Conservation (phyloP, 2,113 vertebrate genomes). For the Guaruba guarouba region DNA sequence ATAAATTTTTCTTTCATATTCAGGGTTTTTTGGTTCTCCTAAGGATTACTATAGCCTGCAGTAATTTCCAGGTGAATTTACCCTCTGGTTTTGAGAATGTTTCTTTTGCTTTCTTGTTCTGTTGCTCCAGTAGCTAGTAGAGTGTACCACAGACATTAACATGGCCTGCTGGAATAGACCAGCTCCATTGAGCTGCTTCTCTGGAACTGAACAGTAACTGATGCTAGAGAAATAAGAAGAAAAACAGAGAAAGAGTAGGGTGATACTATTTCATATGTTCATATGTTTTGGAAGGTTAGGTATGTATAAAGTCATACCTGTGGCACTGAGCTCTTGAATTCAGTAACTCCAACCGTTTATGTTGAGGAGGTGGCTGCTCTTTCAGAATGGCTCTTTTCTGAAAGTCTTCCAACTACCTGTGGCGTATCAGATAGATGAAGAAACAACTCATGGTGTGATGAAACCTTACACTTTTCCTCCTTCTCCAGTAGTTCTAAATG, state of each 20-base stretch:
- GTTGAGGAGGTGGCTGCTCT: neutral
- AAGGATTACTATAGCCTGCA: neutral
- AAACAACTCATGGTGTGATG: neutral
- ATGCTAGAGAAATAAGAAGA: neutral
- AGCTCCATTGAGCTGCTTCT: neutral
- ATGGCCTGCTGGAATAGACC: neutral
- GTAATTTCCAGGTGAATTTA: neutral
- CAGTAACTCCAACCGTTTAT: neutral
- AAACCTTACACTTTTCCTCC: slow-evolving; percentile 7
- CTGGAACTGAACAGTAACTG: neutral
- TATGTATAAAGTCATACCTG: neutral
- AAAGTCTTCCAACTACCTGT: neutral
- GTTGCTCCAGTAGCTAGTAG: neutral
- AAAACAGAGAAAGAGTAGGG: neutral
- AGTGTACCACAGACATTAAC: neutral
- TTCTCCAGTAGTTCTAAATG: slow-evolving; percentile 48
- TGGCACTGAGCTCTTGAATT: neutral
- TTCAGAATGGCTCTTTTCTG: neutral
- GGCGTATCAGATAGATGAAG: neutral
- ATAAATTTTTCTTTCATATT: neutral
- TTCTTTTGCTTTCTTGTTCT: neutral
- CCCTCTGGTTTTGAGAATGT: neutral
- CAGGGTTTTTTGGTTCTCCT: neutral
- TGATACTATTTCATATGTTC: neutral
- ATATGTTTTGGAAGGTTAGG: neutral